Conservation (phyloP, 2,888 invertebrate species). For the Rhagonycha lutea region DNA sequence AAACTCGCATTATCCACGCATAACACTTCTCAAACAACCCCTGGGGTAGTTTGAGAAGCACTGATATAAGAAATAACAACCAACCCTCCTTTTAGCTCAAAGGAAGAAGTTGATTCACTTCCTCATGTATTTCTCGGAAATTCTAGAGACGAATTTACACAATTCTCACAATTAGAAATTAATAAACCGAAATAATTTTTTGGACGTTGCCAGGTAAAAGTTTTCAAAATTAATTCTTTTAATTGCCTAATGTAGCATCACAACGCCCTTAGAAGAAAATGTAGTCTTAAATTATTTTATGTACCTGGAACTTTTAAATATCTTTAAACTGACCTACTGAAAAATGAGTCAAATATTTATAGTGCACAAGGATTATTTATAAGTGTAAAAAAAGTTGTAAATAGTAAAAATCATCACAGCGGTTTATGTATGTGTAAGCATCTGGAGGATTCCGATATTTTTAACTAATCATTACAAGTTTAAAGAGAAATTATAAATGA, state of each 20-base stretch:
- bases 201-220: neutral
- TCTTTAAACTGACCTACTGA: slow-evolving; percentile 4
- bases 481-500: neutral
- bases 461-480: neutral
- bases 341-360: slow-evolving; percentile 10
- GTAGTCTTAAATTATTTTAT: neutral
- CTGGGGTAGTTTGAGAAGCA: too few relatives aligned
- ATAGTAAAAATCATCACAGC: neutral
- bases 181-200: neutral
- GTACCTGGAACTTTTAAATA: neutral
- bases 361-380: neutral
- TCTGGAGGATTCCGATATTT: neutral
- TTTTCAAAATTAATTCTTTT: neutral
- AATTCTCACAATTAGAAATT: neutral
- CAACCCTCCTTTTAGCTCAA: neutral
- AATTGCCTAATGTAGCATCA: neutral
- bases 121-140: neutral
- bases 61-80: too few relatives aligned
- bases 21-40: too few relatives aligned
- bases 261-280: neutral
- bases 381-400: neutral
- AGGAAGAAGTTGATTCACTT: neutral
- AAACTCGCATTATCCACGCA: neutral
- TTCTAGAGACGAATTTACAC: neutral
- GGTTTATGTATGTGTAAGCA: neutral